Percentiles rank a stretch among this genome's conserved stretches.
Conservation (phyloP, 2,113 vertebrate genomes). For the Centropus unirufus region DNA sequence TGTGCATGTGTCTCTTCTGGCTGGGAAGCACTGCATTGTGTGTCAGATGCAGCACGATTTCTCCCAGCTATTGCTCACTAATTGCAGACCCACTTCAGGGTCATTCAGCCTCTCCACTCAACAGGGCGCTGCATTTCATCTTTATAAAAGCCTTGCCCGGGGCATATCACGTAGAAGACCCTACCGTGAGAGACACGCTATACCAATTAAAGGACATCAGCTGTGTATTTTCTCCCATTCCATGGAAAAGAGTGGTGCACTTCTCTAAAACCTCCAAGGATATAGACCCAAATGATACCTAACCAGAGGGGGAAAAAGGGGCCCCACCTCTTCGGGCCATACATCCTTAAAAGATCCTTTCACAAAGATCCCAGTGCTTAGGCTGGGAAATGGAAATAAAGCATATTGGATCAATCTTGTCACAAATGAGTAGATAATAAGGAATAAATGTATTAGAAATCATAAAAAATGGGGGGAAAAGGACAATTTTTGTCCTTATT, state of each 20-base stretch:
- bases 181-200: neutral
- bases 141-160: neutral
- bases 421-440: neutral
- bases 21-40: neutral
- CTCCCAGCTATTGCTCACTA: conserved; percentile 19
- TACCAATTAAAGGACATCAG: neutral
- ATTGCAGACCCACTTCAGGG: conserved; percentile 47
- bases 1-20: conserved; percentile 21
- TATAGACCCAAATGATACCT: neutral
- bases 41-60: conserved; percentile 35
- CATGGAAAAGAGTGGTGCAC: neutral
- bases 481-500: neutral
- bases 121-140: neutral
- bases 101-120: conserved; percentile 20
- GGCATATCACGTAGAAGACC: neutral
- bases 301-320: neutral
- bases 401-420: neutral
- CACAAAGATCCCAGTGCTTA: neutral
- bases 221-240: neutral
- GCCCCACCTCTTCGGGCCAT: neutral
- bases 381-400: neutral
- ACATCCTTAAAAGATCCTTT: neutral
- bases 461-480: neutral
- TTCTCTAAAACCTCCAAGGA: neutral
- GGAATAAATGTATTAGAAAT: neutral